Conservation (phyloP, 2,888 invertebrate genomes). For the Caenorhabditis parvicauda region DNA sequence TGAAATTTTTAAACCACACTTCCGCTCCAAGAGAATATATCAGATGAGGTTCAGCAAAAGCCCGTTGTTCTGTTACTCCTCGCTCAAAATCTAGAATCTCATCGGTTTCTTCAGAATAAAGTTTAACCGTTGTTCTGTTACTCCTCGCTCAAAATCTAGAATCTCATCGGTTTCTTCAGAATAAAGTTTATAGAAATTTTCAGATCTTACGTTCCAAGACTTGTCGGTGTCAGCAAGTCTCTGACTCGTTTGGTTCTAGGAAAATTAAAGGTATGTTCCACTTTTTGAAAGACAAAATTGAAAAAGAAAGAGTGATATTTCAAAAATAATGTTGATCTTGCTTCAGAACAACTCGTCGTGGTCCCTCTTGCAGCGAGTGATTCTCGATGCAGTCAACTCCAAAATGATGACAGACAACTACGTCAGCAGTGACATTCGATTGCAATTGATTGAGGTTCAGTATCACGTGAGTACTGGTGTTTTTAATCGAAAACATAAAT, state of each 20-base stretch:
- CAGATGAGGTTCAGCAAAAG: too few species aligned
- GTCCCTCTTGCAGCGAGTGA: slow-evolving; percentile 37
- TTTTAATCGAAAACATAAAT: too few species aligned
- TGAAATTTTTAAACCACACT: too few species aligned
- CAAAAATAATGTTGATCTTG: background rate
- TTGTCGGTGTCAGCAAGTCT: slow-evolving; percentile 40
- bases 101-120: too few species aligned
- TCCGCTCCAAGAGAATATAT: too few species aligned
- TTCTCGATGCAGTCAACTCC: slow-evolving; percentile 39
- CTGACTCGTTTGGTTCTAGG: slow-evolving; percentile 25
- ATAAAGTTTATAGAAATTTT: background rate
- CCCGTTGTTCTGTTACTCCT: too few species aligned
- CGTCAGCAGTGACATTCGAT: slow-evolving; percentile 17
- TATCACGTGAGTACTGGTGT: slow-evolving; percentile 26
- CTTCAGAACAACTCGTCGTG: slow-evolving; percentile 15
- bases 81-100: too few species aligned
- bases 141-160: too few species aligned
- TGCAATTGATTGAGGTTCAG: slow-evolving; percentile 33
- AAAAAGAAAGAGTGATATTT: too few species aligned
- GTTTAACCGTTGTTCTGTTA: too few species aligned
- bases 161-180: too few species aligned
- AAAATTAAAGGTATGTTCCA: slow-evolving; percentile 16
- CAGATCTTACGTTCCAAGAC: slow-evolving; percentile 39
- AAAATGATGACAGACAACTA: slow-evolving; percentile 28
- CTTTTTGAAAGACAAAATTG: background rate